phyloP scores from a whole-genome alignment of 2,888 invertebrate genomes.

The Campoplex nolae region DNA sequence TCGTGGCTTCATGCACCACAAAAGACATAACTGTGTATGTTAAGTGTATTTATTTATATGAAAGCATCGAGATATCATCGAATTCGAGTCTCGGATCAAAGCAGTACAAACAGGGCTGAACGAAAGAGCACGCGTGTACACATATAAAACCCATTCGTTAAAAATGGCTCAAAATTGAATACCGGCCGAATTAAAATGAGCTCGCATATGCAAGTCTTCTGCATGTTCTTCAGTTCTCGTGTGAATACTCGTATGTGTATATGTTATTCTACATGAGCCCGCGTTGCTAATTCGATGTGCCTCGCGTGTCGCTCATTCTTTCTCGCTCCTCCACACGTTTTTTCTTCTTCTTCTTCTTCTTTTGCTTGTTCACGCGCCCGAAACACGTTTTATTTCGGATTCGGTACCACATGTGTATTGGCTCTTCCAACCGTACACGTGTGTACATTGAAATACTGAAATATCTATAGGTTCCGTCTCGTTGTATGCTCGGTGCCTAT shows the following conservation, averaged over 20 bases:
- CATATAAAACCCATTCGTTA: constrained; percentile 35
- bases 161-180: constrained; percentile 63
- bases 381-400: constrained; percentile 10
- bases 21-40: neutral
- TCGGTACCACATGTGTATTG: constrained; percentile 6
- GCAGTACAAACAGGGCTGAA: constrained; percentile 30
- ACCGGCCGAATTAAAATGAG: constrained; percentile 61
- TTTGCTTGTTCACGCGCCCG: constrained; percentile 26
- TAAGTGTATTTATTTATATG: constrained; percentile 1
- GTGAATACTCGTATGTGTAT: neutral
- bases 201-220: constrained; percentile 36
- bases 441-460: constrained; percentile 23
- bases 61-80: neutral
- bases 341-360: neutral
- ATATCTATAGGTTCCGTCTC: constrained; percentile 12
- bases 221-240: constrained; percentile 8
- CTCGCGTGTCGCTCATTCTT: constrained; percentile 60
- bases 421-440: neutral
- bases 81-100: constrained; percentile 42
- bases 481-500: constrained; percentile 41
- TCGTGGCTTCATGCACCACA: neutral
- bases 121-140: constrained; percentile 44
- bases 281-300: constrained; percentile 64
- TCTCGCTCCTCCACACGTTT: constrained; percentile 13
- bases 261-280: constrained; percentile 25